phyloP scores from a whole-genome alignment of 2,888 invertebrate species.

The Drosophila falleni region DNA sequence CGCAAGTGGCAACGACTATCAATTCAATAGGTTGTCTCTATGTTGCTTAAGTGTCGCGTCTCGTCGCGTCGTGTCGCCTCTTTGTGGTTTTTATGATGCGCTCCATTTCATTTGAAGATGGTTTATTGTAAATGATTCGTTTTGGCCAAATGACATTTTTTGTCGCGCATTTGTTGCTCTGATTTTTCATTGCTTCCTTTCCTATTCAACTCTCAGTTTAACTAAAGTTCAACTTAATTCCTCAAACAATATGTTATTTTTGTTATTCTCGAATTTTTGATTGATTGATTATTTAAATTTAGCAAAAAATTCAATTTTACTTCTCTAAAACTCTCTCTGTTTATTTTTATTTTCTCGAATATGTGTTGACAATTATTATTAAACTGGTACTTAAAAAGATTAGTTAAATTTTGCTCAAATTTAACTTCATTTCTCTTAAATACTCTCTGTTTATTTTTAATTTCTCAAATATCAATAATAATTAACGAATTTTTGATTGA shows the following conservation, averaged over 20 bases:
- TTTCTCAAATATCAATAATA: background rate
- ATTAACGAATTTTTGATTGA: constrained; percentile 14
- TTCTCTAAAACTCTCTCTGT: too few species aligned
- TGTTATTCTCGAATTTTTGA: too few species aligned
- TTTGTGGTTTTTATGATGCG: constrained; percentile 61
- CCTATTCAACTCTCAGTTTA: background rate
- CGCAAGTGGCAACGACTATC: constrained; percentile 49
- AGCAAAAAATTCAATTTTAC: too few species aligned
- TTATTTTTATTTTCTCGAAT: too few species aligned
- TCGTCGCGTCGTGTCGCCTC: constrained; percentile 24
- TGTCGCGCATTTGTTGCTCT: constrained; percentile 79
- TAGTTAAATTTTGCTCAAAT: background rate
- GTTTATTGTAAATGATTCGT: constrained; percentile 84
- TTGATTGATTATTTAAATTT: too few species aligned
- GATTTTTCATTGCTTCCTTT: constrained; percentile 70
- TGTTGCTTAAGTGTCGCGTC: constrained; percentile 35
- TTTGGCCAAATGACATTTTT: constrained; percentile 81
- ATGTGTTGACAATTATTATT: too few species aligned
- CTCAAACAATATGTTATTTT: too few species aligned
- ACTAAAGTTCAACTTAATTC: too few species aligned
- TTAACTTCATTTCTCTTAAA: background rate
- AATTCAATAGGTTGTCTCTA: constrained; percentile 26
- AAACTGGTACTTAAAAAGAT: too few species aligned
- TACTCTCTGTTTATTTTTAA: constrained; percentile 3
- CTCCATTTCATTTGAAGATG: constrained; percentile 83